A percentile compares a stretch with the other conserved stretches of the same genome.
Evolutionary conservation across 1,140 invertebrate genomes (phyloP).

Genomic region (Monochamus saltuarius): DNA sequence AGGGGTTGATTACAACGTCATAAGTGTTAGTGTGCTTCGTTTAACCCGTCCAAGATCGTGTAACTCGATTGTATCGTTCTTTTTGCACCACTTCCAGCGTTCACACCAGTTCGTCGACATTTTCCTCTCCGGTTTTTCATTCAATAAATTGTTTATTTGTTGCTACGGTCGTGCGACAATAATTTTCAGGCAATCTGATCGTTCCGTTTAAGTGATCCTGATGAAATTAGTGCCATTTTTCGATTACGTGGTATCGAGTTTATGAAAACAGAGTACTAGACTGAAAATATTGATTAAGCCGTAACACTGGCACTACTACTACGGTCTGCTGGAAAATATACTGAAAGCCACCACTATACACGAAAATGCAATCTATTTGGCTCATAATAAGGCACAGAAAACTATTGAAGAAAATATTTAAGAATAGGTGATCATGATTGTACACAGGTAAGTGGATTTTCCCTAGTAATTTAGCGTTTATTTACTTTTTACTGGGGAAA

Average conservation of each 20-base stretch:
- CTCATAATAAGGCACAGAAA: constrained; percentile 36
- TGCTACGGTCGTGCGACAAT: constrained; percentile 26
- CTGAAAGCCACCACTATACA: too few relatives aligned
- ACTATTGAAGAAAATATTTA: constrained; percentile 35
- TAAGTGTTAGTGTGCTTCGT: constrained; percentile 31
- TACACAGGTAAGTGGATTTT: constrained; percentile 37
- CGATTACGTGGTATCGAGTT: too few relatives aligned
- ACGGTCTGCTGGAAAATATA: too few relatives aligned
- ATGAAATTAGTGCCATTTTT: too few relatives aligned
- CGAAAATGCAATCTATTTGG: constrained; percentile 43
- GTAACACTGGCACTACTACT: too few relatives aligned
- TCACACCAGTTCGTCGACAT: constrained; percentile 19
- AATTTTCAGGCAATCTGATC: constrained; percentile 19
- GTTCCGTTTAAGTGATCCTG: too few relatives aligned
- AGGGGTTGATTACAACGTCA: constrained; percentile 37
- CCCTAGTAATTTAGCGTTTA: background rate
- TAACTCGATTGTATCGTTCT: constrained; percentile 6
- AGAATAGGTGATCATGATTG: constrained; percentile 47
- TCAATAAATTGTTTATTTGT: constrained; percentile 28
- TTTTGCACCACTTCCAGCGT: background rate
- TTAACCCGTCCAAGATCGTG: constrained; percentile 28
- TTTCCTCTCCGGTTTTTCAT: constrained; percentile 27
- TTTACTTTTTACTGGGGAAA: background rate
- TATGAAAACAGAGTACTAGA: constrained; percentile 18
- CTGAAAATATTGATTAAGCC: constrained; percentile 37